Conservation (phyloP, 2,113 vertebrate genomes). For the Ictidomys tridecemlineatus region DNA sequence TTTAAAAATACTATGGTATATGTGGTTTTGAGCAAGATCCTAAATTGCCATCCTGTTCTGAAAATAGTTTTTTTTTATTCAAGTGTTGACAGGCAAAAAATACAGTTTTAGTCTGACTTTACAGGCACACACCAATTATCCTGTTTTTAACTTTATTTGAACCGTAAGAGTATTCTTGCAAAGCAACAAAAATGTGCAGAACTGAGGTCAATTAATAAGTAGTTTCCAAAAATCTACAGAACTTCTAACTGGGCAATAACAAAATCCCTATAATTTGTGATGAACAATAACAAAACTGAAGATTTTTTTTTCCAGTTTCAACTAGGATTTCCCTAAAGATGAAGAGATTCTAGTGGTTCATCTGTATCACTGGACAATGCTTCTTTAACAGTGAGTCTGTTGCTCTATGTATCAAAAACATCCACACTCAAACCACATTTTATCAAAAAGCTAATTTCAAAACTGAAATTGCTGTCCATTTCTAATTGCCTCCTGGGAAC, state of each 20-base stretch:
- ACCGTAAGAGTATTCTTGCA: constrained; percentile 14
- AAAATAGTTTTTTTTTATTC: constrained; percentile 53
- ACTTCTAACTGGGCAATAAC: constrained; percentile 20
- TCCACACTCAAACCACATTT: background rate
- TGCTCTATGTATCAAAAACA: background rate
- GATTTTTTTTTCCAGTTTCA: constrained; percentile 47
- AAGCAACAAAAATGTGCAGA: constrained; percentile 45
- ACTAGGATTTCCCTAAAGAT: constrained; percentile 35
- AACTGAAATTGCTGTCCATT: background rate
- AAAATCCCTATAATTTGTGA: constrained; percentile 34
- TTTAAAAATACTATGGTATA: constrained; percentile 61
- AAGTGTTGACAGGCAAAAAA: constrained; percentile 59
- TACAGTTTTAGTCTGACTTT: constrained; percentile 48
- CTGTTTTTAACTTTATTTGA: constrained; percentile 66
- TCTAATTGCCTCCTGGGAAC: background rate
- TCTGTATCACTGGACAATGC: background rate
- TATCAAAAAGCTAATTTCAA: constrained; percentile 44
- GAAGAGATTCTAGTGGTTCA: constrained; percentile 27
- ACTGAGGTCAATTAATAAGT: constrained; percentile 45
- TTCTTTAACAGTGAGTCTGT: background rate
- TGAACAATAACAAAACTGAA: constrained; percentile 33
- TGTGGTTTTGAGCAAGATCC: constrained; percentile 50
- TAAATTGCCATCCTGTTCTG: constrained; percentile 34
- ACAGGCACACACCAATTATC: constrained; percentile 8
- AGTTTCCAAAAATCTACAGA: constrained; percentile 60